These are phyloP conservation scores for Brachypalpus laphriformis DNA, from an alignment of 2,888 invertebrate genomes.

Conservation along the genomic window DNA sequence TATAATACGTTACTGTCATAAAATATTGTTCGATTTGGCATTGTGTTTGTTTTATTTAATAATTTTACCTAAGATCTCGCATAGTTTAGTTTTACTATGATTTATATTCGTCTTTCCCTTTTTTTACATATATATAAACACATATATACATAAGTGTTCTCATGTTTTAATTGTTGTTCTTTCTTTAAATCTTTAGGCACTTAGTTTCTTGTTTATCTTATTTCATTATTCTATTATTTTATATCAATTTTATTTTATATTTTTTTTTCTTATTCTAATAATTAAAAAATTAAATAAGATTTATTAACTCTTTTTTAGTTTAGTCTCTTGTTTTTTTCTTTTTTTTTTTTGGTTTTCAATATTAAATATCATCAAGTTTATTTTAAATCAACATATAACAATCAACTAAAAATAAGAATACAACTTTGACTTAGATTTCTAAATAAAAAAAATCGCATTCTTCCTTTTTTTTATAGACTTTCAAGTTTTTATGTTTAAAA, in stretches of 20 bases:
- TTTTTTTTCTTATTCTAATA: conserved; percentile 9
- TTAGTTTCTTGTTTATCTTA: conserved; percentile 62
- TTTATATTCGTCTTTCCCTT: not conserved
- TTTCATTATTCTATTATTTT: conserved; percentile 16
- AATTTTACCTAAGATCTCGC: not conserved
- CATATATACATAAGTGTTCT: not conserved
- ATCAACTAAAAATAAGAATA: conserved; percentile 30
- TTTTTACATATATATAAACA: not conserved
- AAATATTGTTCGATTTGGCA: conserved; percentile 37
- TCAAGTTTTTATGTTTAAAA: not conserved
- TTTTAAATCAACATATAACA: conserved; percentile 27
- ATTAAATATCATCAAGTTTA: conserved; percentile 28
- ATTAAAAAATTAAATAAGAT: conserved; percentile 25
- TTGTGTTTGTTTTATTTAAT: not conserved
- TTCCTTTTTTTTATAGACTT: not conserved
- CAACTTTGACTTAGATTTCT: conserved; percentile 16
- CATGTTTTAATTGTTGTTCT: not conserved
- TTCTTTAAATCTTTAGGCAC: conserved; percentile 44
- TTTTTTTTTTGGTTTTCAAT: conserved; percentile 19
- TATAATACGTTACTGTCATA: not conserved
- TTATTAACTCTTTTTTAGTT: conserved; percentile 29
- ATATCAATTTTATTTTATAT: conserved; percentile 4
- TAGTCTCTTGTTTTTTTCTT: conserved; percentile 41
- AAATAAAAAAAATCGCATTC: not conserved
- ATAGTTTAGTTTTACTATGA: not conserved